Base-by-base conservation (phyloP, 2,888 invertebrate genomes). In the Mechanitis messenoides region DNA sequence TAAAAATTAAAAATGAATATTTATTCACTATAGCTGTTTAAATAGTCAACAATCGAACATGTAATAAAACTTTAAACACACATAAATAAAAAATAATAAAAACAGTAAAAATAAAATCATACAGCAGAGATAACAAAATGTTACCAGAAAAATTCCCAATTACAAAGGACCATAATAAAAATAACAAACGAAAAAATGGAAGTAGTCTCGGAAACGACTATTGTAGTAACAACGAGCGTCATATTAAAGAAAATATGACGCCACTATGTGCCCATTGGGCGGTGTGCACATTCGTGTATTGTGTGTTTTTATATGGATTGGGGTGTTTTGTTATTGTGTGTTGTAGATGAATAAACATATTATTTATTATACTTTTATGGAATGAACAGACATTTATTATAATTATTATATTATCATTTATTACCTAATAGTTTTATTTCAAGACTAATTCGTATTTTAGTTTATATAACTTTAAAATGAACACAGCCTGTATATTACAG, bases 211-310 rank as follows among this genome's bases (percentile, higher is more conserved):
- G 80, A 76, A 77, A 69, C 73, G 67, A 69, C 74, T 69, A 79
- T 75, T 74, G 74, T 79, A 74, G 76, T 66, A 66, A 58, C 59
- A 62, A 61, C 65, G 68, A 66, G 65, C 71, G 75, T 79, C 77
- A 75, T 79, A 79, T 80, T 76, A 79, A 76, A 76, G 77, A 75
- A 81, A 79, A 82, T 81, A 81, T 79, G 79, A 77, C 72, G 73
- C 69, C 72, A 72, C 74, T 78, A 76, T 70, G 59, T 72, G 72
- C 68, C 73, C 73, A 72, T 77, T 77, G 42, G 42, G 50, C 50
- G 50, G 50, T 50, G 50, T 50, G 50, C 50, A 50, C 50, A 50
- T 50, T 31, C 50, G 31, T 50, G 50, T 50, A 31, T 31, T 50
- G 50, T 50, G 50, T 50, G 50, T 31, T 50, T 50, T 50, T 50